Percentiles rank a stretch among this genome's conserved stretches.
These are phyloP conservation scores for Thrips palmi DNA, from an alignment of 1,140 invertebrate species.

Conservation along the genomic window DNA sequence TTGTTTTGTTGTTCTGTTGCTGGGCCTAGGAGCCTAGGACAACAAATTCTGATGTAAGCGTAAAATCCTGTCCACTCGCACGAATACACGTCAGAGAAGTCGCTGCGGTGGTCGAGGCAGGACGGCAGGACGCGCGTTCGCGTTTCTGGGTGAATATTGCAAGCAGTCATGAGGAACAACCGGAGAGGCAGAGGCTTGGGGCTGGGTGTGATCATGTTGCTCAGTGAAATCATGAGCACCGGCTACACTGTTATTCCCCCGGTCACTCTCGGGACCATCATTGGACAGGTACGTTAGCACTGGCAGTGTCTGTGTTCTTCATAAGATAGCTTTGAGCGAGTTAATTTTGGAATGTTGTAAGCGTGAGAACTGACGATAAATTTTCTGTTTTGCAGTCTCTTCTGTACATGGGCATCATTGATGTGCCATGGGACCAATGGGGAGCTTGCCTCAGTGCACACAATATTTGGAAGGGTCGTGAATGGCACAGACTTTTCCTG, in stretches of 20 bases:
- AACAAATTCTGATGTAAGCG: too few relatives aligned
- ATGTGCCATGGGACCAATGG: conserved; percentile 31
- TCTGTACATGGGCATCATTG: conserved; percentile 27
- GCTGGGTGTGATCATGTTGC: conserved; percentile 21
- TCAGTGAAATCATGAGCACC: conserved; percentile 25
- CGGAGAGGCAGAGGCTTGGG: conserved; percentile 17
- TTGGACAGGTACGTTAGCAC: conserved; percentile 24
- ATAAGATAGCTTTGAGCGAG: neutral
- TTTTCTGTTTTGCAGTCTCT: conserved; percentile 22
- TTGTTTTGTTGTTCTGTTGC: too few relatives aligned
- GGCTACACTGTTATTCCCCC: conserved; percentile 42
- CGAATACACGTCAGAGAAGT: too few relatives aligned
- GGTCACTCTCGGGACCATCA: conserved; percentile 34
- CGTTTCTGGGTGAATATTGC: too few relatives aligned
- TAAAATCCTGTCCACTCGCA: too few relatives aligned
- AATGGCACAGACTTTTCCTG: conserved; percentile 37
- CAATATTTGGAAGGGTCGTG: conserved; percentile 28
- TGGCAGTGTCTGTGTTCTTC: neutral
- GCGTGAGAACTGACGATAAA: neutral
- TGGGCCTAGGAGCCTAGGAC: too few relatives aligned
- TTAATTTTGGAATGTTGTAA: neutral
- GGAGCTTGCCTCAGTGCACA: conserved; percentile 40
- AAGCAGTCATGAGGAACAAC: too few relatives aligned
- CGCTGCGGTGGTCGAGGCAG: too few relatives aligned
- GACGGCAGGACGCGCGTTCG: too few relatives aligned